phyloP scores from a whole-genome alignment of 2,888 invertebrate species.

The Leucozona laternaria region DNA sequence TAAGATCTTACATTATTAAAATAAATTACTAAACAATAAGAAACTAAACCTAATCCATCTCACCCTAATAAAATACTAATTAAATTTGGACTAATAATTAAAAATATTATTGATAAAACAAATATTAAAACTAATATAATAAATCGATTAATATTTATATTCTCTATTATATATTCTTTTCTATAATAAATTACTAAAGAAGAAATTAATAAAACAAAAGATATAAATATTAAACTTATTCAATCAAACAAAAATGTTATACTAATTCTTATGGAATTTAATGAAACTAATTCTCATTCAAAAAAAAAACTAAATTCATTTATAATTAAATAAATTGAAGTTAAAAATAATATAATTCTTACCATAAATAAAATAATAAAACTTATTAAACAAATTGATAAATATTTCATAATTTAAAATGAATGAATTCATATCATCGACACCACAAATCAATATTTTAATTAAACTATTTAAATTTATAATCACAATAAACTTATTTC shows the following conservation, averaged over 20 bases:
- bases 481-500: conserved; percentile 85
- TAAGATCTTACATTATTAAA: conserved; percentile 87
- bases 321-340: conserved; percentile 84
- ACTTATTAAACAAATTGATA: conserved; percentile 85
- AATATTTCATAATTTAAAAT: conserved; percentile 85
- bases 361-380: conserved; percentile 85
- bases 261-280: conserved; percentile 84
- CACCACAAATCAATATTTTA: conserved; percentile 88
- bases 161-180: conserved; percentile 86
- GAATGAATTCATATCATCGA: conserved; percentile 85
- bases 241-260: conserved; percentile 87
- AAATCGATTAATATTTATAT: conserved; percentile 87
- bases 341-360: conserved; percentile 82
- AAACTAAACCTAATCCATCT: conserved; percentile 89
- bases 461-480: conserved; percentile 87
- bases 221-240: conserved; percentile 87
- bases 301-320: conserved; percentile 84
- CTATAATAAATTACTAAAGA: conserved; percentile 88
- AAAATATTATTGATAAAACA: conserved; percentile 84
- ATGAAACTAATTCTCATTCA: conserved; percentile 85
- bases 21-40: conserved; percentile 87
- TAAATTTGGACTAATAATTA: conserved; percentile 86
- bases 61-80: conserved; percentile 89
- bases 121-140: conserved; percentile 87
- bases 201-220: conserved; percentile 88